Evolutionary conservation across 2,797 vertebrate genomes (phyloP).

Genomic region (Tauraco hartlaubi): DNA sequence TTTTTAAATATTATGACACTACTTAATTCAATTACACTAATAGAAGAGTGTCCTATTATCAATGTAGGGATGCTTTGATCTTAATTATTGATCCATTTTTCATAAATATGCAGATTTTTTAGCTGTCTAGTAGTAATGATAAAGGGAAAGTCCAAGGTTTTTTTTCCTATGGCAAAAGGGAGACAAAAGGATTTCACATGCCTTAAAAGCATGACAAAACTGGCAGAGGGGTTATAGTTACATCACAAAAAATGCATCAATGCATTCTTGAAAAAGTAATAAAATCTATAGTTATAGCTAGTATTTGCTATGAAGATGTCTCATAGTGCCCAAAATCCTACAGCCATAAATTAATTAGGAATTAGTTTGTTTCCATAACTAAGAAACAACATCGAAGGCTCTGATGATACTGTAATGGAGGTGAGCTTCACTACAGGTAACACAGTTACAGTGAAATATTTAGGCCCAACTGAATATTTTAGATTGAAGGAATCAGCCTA

Average conservation of each 20-base stretch:
- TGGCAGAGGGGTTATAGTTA: neutral
- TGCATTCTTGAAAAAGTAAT: neutral
- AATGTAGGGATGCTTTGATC: slow-evolving; percentile 9
- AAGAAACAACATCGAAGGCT: neutral
- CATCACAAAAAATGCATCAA: neutral
- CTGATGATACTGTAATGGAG: neutral
- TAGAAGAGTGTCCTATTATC: neutral
- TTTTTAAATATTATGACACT: neutral
- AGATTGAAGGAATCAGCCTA: neutral
- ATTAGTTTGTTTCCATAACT: neutral
- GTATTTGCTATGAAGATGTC: neutral
- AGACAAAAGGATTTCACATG: neutral
- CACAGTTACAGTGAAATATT: neutral
- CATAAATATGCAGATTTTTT: slow-evolving; percentile 24
- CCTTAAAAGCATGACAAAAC: neutral
- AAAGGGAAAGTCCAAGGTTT: neutral
- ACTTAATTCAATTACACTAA: slow-evolving; percentile 11
- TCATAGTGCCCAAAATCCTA: neutral
- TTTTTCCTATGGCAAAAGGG: neutral
- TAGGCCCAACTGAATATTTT: neutral
- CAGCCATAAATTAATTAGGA: neutral
- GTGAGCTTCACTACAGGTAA: neutral
- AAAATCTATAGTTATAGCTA: neutral
- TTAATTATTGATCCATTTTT: slow-evolving; percentile 27
- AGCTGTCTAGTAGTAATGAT: neutral